These are phyloP conservation scores for Eudiplozoon nipponicum DNA, from an alignment of 2,888 invertebrate species.

Conservation along the genomic window DNA sequence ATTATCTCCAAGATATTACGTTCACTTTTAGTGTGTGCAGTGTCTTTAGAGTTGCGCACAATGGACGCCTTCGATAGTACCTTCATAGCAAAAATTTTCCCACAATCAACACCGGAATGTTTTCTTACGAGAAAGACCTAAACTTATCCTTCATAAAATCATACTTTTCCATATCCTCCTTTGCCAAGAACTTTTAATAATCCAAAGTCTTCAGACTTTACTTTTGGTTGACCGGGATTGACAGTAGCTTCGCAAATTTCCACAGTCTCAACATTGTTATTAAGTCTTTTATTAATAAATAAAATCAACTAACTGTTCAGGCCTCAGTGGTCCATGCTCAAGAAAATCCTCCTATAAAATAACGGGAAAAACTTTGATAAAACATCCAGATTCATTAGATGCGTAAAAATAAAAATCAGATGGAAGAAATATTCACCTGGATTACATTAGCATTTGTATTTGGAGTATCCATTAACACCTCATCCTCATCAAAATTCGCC, in stretches of 20 bases:
- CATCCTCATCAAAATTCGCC: too few species aligned
- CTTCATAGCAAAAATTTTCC: conserved; percentile 94
- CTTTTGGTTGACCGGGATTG: conserved; percentile 15
- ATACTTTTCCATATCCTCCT: conserved; percentile 83
- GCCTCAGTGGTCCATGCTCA: too few species aligned
- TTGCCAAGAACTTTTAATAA: conserved; percentile 65
- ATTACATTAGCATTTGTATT: too few species aligned
- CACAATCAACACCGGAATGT: conserved; percentile 44
- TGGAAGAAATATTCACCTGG: too few species aligned
- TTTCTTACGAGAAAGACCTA: conserved; percentile 20
- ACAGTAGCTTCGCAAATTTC: conserved; percentile 13
- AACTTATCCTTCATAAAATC: conserved; percentile 31
- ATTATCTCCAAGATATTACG: conserved; percentile 28
- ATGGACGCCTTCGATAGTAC: conserved; percentile 56
- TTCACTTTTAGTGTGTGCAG: conserved; percentile 94
- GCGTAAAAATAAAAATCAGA: too few species aligned
- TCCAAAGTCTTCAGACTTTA: conserved; percentile 46
- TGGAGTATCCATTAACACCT: too few species aligned
- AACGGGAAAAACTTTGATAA: too few species aligned
- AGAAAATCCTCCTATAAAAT: too few species aligned
- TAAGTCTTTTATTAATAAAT: too few species aligned
- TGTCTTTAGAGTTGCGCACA: conserved; percentile 92
- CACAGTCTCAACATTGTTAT: too few species aligned
- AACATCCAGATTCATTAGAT: too few species aligned
- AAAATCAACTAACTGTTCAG: too few species aligned